A percentile compares a stretch with the other conserved stretches of the same genome.
These are phyloP conservation scores for Pristiophorus japonicus DNA, from an alignment of 2,113 vertebrate species.

Conservation along the genomic window DNA sequence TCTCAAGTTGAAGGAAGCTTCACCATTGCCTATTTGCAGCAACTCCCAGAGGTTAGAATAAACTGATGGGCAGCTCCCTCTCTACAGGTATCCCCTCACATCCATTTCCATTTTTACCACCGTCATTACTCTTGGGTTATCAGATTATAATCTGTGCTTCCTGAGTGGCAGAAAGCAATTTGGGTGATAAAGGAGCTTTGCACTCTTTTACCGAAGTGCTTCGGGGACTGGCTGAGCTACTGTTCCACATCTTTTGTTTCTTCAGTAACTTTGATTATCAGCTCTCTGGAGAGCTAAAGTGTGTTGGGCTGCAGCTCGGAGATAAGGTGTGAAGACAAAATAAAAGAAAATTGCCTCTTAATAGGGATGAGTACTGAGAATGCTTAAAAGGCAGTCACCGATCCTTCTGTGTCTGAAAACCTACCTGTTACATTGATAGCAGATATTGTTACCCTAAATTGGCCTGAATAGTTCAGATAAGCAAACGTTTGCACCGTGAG, in stretches of 20 bases:
- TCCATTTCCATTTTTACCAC: neutral
- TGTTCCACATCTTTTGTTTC: neutral
- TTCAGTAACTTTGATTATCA: neutral
- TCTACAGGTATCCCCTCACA: neutral
- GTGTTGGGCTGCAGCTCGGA: slow-evolving; percentile 1
- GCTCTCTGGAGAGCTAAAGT: neutral
- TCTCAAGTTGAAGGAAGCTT: neutral
- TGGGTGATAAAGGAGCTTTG: neutral
- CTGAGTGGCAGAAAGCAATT: neutral
- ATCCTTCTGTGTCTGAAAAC: neutral
- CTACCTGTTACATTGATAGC: neutral
- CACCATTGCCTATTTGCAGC: neutral
- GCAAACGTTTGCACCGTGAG: neutral
- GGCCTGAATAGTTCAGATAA: neutral
- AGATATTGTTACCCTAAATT: neutral
- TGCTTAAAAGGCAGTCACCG: neutral
- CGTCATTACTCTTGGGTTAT: neutral
- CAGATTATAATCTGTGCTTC: neutral
- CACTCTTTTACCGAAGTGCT: neutral
- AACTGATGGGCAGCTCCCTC: neutral
- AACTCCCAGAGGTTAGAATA: neutral
- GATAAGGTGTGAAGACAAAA: slow-evolving; percentile 1
- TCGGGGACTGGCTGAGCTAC: neutral
- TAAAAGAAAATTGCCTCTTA: neutral
- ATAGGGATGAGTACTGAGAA: neutral